These are phyloP conservation scores for Drosophila repleta DNA, from an alignment of 1,140 invertebrate genomes.

Conservation along the genomic window DNA sequence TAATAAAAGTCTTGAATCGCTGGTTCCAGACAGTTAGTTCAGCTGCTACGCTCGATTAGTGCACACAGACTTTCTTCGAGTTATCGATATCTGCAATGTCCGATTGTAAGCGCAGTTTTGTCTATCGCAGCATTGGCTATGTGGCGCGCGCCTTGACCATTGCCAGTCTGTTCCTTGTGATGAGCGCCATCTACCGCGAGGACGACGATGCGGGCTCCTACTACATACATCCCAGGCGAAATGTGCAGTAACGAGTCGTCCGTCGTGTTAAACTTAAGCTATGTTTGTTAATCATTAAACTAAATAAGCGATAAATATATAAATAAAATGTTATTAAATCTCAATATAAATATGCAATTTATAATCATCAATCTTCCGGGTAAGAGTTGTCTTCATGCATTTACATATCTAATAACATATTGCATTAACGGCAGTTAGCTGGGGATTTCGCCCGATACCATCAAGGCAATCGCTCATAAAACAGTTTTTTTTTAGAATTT, in stretches of 20 bases:
- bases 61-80: constrained; percentile 5
- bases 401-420: no score
- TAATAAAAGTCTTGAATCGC: constrained; percentile 33
- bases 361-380: no score
- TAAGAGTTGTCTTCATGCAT: no score
- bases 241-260: constrained; percentile 38
- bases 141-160: constrained; percentile 28
- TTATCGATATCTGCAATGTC: constrained; percentile 21
- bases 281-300: no score
- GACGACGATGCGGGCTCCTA: constrained; percentile 54
- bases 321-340: no score
- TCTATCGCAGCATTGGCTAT: constrained; percentile 10
- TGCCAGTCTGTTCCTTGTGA: constrained; percentile 52
- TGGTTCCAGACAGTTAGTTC: constrained; percentile 16
- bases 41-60: constrained; percentile 12
- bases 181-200: constrained; percentile 54
- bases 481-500: no score
- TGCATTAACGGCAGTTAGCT: no score
- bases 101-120: constrained; percentile 19
- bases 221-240: constrained; percentile 58
- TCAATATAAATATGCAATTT: no score
- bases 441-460: no score
- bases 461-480: no score
- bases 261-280: no score
- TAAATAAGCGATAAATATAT: no score